Evolutionary conservation across 2,888 invertebrate genomes (phyloP), one percentile per base, ranked within the genome.

Genomic region (Orthosia incerta): DNA sequence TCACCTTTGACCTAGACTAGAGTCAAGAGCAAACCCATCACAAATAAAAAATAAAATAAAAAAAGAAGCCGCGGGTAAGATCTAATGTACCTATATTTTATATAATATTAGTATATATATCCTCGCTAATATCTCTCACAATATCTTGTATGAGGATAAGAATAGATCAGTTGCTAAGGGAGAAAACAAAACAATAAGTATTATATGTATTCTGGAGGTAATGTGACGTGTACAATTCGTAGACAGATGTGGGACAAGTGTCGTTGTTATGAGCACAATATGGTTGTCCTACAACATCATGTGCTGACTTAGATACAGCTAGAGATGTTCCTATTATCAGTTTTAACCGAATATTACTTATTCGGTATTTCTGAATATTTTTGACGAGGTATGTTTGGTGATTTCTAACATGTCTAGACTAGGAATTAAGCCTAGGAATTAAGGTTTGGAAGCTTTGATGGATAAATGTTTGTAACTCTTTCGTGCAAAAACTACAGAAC

Each of bases 321-420:
- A 91, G 89, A 86, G 90, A 90, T 89, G 90, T 89, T 73, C 83
- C 84, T 79, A 78, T 71, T 77, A 75, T 82, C 82, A 79, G 83
- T 76, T 73, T 76, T 86, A 63, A 74, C 74, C 53, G 48, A 64
- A 80, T 63, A 59, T 63, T n/a, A 53, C 23, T 45, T 31, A 18
- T 45, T 20, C 9, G 20, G 5, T 50, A 2, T 18, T 53, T 65
- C 48, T 60, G 15, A 46, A 18, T 45, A 11, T 18, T 51, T 5
- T 69, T 45, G 4, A 0, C 0, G 39, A 11, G 0, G 16, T 59
- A 50, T 51, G 3, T 18, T n/a, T 48, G n/a, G 7, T 7, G n/a
- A 1, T 45, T 26, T n/a, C 23, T 53, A 18, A 18, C 5, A 5
- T 4, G 15, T 31, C 51, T 50, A 50, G 12, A 46, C 20, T 60